These are phyloP conservation scores for Talpa occidentalis DNA, from an alignment of 2,113 vertebrate species.

Conservation along the genomic window DNA sequence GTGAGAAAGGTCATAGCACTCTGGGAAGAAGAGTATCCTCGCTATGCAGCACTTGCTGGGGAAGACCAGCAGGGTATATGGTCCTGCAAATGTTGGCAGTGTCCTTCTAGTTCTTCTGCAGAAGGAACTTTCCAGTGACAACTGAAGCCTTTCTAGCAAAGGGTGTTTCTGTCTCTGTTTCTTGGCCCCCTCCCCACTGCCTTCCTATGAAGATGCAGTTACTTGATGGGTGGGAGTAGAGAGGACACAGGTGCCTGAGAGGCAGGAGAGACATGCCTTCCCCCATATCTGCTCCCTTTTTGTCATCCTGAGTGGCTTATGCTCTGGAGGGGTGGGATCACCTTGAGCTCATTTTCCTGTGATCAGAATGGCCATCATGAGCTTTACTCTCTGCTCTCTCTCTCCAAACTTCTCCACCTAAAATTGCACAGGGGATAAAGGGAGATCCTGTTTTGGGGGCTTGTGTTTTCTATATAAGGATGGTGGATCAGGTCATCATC, in stretches of 20 bases:
- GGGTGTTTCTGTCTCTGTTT: accelerated
- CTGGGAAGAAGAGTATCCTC: background rate
- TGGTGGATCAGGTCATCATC: background rate
- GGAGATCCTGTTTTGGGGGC: background rate
- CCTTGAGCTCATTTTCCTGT: background rate
- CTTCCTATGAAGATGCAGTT: background rate
- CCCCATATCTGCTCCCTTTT: background rate
- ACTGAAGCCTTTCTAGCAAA: background rate
- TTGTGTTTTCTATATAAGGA: background rate
- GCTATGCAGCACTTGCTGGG: background rate
- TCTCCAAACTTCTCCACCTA: background rate
- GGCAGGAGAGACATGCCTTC: background rate
- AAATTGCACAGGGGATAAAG: background rate
- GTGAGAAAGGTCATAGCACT: background rate
- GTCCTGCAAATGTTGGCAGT: too few species aligned
- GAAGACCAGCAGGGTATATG: too few species aligned
- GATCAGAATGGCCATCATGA: accelerated
- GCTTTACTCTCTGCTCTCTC: background rate
- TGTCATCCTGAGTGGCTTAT: background rate
- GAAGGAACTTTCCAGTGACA: background rate
- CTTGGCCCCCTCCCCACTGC: accelerated
- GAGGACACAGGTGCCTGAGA: background rate
- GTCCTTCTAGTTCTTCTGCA: background rate
- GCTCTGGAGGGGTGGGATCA: background rate
- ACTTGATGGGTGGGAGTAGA: background rate